A percentile compares a stretch with the other conserved stretches of the same genome.
phyloP scores from a whole-genome alignment of 2,113 vertebrate genomes.

The Condylura cristata region DNA sequence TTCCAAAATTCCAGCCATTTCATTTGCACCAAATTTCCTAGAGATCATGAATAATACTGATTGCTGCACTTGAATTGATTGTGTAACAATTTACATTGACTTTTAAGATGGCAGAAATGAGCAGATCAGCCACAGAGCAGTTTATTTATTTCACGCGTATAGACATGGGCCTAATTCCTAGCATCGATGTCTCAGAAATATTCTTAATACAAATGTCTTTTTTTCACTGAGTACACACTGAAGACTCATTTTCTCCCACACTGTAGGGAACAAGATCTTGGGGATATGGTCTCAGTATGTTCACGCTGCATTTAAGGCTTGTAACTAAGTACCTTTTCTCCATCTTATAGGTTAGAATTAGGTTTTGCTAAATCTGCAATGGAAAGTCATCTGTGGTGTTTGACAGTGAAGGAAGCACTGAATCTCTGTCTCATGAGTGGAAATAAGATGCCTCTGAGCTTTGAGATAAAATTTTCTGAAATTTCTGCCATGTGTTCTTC shows the following conservation, averaged over 20 bases:
- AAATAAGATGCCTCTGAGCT: not conserved
- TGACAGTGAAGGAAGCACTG: not conserved
- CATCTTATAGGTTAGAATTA: not conserved
- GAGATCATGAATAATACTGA: constrained; percentile 9
- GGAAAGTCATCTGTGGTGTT: constrained; percentile 1
- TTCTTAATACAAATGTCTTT: not conserved
- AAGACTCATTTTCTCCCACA: constrained; percentile 41
- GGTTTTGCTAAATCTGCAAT: not conserved
- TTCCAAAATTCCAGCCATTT: not conserved
- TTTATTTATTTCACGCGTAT: constrained; percentile 39
- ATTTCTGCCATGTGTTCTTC: not conserved
- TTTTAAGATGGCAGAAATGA: constrained; percentile 16
- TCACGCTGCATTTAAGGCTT: constrained; percentile 20
- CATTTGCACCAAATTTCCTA: not conserved
- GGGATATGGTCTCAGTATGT: not conserved
- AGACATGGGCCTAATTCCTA: constrained; percentile 11
- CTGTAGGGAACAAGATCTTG: not conserved
- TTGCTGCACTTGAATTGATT: constrained; percentile 1
- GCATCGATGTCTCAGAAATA: constrained; percentile 32
- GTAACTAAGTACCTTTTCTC: constrained; percentile 27
- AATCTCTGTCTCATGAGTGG: not conserved
- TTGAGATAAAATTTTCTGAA: not conserved
- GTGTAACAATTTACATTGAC: not conserved
- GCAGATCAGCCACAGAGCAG: not conserved
- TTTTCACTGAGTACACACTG: not conserved